Base-by-base conservation (phyloP, 2,888 invertebrate genomes). In the Tinea semifulvella region DNA sequence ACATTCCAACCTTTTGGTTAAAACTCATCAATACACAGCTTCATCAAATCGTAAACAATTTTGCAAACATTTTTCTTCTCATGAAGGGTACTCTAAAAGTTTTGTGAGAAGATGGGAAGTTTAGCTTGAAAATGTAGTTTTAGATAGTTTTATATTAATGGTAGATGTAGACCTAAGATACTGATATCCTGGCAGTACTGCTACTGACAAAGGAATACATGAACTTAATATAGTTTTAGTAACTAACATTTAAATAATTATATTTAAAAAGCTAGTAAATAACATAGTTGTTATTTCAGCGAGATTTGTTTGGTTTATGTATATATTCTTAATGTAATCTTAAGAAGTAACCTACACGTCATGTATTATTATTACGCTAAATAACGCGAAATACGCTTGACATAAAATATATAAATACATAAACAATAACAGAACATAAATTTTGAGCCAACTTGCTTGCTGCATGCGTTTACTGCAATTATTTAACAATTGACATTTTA, bases 61-160 rank as follows among this genome's bases (percentile, higher is more conserved):
- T 75, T 80, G 80, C 80, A 80, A 80, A 80, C 80, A 80, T 76
- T 79, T 79, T 80, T 79, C 77, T 79, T 73, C 75, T 77, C 73
- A 75, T 75, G 63, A 74, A 73, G 70, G n/a, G 71, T 70, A 73
- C 71, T 70, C 66, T 71, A 68, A 74, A 77, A 72, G 74, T 76
- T 77, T 73, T 75, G 69, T 74, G 73, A 74, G 71, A 73, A 76
- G 72, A 73, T 71, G 64, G 68, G 63, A 72, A 69, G 65, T 63
- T 58, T 75, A 76, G 76, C 74, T 72, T 74, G 65, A 69, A 25
- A 16, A 22, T 52, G 46, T 46, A 46, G 46, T 36, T 27, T 42
- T 38, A 27, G 39, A n/a, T 42, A 20, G 35, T 46, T 14, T 42
- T 25, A 27, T 39, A 22, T 46, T 46, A 60, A 74, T 56, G 52